Base-by-base conservation (phyloP, 2,113 vertebrate genomes). In the Centrocercus urophasianus region DNA sequence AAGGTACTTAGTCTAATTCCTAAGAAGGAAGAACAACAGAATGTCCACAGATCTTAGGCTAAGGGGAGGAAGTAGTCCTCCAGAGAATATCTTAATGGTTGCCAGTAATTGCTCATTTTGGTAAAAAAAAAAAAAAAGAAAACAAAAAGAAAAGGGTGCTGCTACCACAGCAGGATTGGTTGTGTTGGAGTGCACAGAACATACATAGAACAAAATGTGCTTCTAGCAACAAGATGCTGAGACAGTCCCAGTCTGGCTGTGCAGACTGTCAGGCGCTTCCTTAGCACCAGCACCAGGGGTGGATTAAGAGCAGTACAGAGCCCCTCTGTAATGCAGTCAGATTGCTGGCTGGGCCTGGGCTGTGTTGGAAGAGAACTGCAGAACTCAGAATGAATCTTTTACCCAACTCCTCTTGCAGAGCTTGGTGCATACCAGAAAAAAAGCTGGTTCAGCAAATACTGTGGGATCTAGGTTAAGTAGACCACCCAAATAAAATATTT, bases 151-250 rank as follows among this genome's bases (percentile, higher is more conserved):
- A 38, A 67, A 70, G 12, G 11, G 15, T 63, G 24, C 47, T 56
- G 22, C 3, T 72, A 11, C 42, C 2, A 1, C 38, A 30, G n/a
- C 28, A 21, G 24, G 4, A 19, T 6, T 56, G 11, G 6, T 28
- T 48, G 34, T 48, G 5, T 30, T 64, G 48, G 40, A 38, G 22
- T 34, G 34, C 60, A 34, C 38, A 64, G 78, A 82, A 66, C 0
- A 1, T 8, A 28, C 7, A 28, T n/a, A 34, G 38, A 75, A 27
- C 0, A 1, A 83, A 40, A 61, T 0, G 0, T 57, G 13, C 27
- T 56, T 60, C 2, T 7, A 20, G 32, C 25, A 83, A 13, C 24
- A 47, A 65, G 32, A 19, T 3, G 3, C n/a, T 0, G 1, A 52
- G 8, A 38, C 43, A 28, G 25, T 63, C 24, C n/a, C 32, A 67